These are phyloP conservation scores for Anguilla anguilla DNA, from an alignment of 2,797 vertebrate species.

Conservation along the genomic window DNA sequence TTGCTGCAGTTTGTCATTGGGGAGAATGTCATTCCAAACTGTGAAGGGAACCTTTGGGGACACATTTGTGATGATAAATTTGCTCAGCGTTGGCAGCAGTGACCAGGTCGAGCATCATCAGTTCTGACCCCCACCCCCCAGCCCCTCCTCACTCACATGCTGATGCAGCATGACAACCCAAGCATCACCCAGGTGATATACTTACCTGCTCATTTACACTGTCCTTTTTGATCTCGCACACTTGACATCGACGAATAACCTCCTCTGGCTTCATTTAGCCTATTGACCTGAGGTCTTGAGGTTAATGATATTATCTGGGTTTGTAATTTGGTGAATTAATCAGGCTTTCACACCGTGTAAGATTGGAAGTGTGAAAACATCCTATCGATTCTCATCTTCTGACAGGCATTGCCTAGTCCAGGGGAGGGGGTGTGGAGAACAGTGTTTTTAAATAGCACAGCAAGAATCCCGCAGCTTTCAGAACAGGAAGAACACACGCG, in stretches of 20 bases:
- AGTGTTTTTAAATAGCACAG: conserved; percentile 2
- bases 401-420: neutral
- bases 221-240: conserved; percentile 37
- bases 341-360: conserved; percentile 3
- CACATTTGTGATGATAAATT: conserved; percentile 40
- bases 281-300: neutral
- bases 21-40: conserved; percentile 51
- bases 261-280: conserved; percentile 27
- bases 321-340: conserved; percentile 24
- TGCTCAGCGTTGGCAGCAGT: conserved; percentile 38
- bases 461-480: neutral
- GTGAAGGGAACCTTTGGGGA: conserved; percentile 49
- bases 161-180: neutral
- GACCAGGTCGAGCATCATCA: conserved; percentile 40
- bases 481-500: neutral
- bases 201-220: conserved; percentile 34
- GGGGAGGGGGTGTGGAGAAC: neutral
- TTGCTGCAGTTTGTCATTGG: conserved; percentile 59
- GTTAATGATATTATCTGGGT: conserved; percentile 23
- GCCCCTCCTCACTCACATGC: neutral
- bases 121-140: neutral
- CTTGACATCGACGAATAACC: neutral
- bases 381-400: conserved; percentile 15
- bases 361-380: neutral
- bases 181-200: conserved; percentile 21